These are phyloP conservation scores for Aptenodytes forsteri DNA, from an alignment of 2,113 vertebrate species.

Conservation along the genomic window DNA sequence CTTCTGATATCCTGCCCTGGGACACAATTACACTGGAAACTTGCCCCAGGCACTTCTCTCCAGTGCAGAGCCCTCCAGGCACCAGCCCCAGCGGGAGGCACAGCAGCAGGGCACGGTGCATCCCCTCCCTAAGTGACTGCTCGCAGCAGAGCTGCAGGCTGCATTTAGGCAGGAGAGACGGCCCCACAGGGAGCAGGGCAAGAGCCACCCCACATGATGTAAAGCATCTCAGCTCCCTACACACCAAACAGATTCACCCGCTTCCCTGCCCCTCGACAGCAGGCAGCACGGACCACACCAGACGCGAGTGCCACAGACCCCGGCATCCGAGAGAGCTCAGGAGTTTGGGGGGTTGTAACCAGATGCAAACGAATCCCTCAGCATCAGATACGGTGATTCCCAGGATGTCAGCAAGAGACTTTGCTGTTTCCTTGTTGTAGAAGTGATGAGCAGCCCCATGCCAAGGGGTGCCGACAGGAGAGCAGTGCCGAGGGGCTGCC, in stretches of 20 bases:
- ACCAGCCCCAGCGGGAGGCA: neutral
- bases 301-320: fast-evolving
- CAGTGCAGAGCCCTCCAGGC: neutral
- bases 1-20: neutral
- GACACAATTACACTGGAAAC: neutral
- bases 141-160: neutral
- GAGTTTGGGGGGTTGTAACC: neutral
- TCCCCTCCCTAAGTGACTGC: neutral
- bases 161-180: neutral
- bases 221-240: neutral
- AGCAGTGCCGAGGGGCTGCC: neutral
- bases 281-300: fast-evolving
- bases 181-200: fast-evolving
- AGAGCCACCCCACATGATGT: neutral
- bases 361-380: neutral
- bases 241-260: neutral
- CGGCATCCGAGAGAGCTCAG: fast-evolving
- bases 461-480: neutral
- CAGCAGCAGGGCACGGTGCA: neutral
- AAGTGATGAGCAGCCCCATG: neutral
- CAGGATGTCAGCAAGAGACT: neutral
- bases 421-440: fast-evolving
- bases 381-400: fast-evolving
- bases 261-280: fast-evolving
- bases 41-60: neutral